Conservation (phyloP, 2,113 vertebrate species). For the Pheucticus melanocephalus region DNA sequence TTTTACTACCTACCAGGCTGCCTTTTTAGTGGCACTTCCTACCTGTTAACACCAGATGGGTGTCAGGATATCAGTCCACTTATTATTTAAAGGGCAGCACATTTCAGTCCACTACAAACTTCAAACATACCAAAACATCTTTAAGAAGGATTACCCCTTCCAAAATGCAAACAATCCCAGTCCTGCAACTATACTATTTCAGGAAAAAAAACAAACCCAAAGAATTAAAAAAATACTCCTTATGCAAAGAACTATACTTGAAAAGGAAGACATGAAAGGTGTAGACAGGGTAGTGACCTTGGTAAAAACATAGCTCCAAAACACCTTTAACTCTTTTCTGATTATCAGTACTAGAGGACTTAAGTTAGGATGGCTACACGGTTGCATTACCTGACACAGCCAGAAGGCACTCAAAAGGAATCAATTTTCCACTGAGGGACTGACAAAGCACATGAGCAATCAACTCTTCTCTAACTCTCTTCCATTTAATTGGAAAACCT, state of each 20-base stretch:
- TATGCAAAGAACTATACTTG: not conserved
- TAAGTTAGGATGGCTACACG: not conserved
- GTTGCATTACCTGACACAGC: not conserved
- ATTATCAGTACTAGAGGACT: not conserved
- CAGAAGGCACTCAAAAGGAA: not conserved
- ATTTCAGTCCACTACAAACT: not conserved
- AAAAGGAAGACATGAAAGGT: not conserved
- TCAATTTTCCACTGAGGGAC: not conserved
- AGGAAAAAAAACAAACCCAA: not conserved
- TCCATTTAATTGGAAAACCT: not conserved
- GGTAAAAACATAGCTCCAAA: not conserved
- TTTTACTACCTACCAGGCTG: not conserved
- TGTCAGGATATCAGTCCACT: not conserved
- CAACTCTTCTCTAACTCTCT: not conserved
- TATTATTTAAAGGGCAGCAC: not conserved
- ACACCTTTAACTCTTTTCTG: not conserved
- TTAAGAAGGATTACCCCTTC: not conserved
- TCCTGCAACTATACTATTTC: not conserved
- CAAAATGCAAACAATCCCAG: not conserved
- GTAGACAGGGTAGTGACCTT: not conserved
- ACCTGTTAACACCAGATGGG: not conserved
- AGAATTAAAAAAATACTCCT: not conserved
- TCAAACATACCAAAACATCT: not conserved
- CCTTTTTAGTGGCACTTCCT: not conserved
- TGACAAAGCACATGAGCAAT: not conserved